Base-by-base conservation (phyloP, 2,888 invertebrate species). In the Julus scanicus region DNA sequence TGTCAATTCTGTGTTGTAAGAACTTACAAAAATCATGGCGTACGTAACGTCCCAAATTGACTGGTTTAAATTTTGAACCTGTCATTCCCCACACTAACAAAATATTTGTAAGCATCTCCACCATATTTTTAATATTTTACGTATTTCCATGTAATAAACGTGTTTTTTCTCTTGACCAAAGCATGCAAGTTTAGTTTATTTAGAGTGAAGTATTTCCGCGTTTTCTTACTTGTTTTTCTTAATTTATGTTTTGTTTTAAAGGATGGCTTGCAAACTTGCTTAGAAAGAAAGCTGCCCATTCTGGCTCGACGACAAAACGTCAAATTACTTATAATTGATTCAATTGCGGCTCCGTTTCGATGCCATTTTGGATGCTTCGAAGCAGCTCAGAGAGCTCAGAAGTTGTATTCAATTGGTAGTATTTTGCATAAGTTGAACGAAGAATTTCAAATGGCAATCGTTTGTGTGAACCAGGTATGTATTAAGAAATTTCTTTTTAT, bases 391-490 rank as follows among this genome's bases (percentile, higher is more conserved):
- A 11, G 84, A 84, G 84, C 84, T 84, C 84, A 39, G n/a, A 84
- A 84, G 84, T 44, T 84, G 8, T 84, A 84, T 44, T 44, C 13
- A 39, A 44, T 84, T 13, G 84, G 84, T 37, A n/a, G 17, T 84
- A 39, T 84, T 17, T 2, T 84, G 84, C 84, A 84, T 20, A 84
- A 4, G 17, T 39, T 84, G 39, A 84, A 39, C n/a, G 84, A 84
- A n/a, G 40, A 84, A 39, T 6, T n/a, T 44, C 39, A n/a, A 84
- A n/a, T 84, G 13, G 39, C 84, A 6, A 20, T 84, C 17, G n/a
- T 84, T 84, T 84, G 84, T 44, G 44, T 84, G 39, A 84, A 84
- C n/a, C 84, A 84, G 84, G 84, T 84, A 13, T 44, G 84, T 44
- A 0, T 84, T 37, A 9, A 80, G 17, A 11, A 8, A 5, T 84